Conservation (phyloP, 2,113 vertebrate genomes). For the Chaetorhynchus papuensis region DNA sequence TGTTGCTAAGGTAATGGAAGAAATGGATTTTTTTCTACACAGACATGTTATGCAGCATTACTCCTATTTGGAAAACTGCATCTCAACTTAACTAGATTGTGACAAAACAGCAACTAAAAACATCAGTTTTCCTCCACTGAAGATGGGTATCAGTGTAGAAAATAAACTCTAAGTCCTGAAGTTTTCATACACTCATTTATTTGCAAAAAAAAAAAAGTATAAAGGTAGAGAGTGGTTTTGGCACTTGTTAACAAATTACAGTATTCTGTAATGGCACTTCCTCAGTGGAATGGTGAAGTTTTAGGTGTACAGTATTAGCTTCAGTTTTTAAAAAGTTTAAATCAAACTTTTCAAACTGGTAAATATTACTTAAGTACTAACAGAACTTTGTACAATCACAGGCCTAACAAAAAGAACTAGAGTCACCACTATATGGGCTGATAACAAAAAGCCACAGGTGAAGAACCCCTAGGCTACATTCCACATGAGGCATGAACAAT, state of each 20-base stretch:
- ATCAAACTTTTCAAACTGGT: neutral
- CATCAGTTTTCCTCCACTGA: neutral
- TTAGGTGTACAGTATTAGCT: neutral
- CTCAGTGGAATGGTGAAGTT: neutral
- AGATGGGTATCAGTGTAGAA: neutral
- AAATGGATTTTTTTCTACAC: neutral
- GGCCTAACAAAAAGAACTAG: neutral
- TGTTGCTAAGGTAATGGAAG: neutral
- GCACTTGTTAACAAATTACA: neutral
- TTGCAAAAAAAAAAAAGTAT: neutral
- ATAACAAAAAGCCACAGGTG: neutral
- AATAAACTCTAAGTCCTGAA: neutral
- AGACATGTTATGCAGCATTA: accelerated
- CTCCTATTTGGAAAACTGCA: neutral
- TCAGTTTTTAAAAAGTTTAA: neutral
- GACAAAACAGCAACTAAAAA: neutral
- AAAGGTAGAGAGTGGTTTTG: neutral
- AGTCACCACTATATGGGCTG: neutral
- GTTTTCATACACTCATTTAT: neutral
- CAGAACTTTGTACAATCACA: neutral
- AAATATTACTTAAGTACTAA: neutral
- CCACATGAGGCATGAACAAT: neutral
- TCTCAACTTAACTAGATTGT: neutral
- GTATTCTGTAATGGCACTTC: neutral
- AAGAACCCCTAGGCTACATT: neutral